Conservation (phyloP, 2,888 invertebrate genomes). For the Dorcus hopei region DNA sequence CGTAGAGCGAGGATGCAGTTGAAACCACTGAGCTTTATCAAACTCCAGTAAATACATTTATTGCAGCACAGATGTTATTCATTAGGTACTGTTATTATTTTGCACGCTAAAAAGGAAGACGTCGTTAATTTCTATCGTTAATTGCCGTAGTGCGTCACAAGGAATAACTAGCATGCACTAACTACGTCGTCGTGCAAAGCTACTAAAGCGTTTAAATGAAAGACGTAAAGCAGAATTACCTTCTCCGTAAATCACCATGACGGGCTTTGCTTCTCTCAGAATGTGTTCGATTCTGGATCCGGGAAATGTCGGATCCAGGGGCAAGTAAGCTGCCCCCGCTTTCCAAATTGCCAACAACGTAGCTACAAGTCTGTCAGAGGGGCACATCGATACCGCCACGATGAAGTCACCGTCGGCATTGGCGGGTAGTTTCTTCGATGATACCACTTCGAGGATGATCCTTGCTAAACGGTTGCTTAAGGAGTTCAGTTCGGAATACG, state of each 20-base stretch:
- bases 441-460: constrained; percentile 51
- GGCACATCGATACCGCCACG: constrained; percentile 76
- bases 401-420: constrained; percentile 71
- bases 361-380: constrained; percentile 65
- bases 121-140: no score
- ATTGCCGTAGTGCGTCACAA: no score
- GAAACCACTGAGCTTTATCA: no score
- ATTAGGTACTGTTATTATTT: no score
- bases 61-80: no score
- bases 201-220: background rate
- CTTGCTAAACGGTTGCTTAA: constrained; percentile 59
- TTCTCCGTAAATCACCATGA: constrained; percentile 65
- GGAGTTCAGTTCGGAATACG: constrained; percentile 57
- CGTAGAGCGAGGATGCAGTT: no score
- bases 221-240: constrained; percentile 41
- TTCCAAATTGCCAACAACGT: constrained; percentile 74
- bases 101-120: no score
- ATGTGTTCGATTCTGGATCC: constrained; percentile 72
- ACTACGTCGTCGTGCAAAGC: background rate
- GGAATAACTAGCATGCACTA: no score
- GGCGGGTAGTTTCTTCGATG: constrained; percentile 41
- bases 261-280: constrained; percentile 69
- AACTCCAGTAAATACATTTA: no score
- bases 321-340: constrained; percentile 80
- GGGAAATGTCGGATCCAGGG: constrained; percentile 73